A percentile compares a stretch with the other conserved stretches of the same genome.
phyloP scores from a whole-genome alignment of 2,113 vertebrate genomes.

The Cyanocitta stelleri region DNA sequence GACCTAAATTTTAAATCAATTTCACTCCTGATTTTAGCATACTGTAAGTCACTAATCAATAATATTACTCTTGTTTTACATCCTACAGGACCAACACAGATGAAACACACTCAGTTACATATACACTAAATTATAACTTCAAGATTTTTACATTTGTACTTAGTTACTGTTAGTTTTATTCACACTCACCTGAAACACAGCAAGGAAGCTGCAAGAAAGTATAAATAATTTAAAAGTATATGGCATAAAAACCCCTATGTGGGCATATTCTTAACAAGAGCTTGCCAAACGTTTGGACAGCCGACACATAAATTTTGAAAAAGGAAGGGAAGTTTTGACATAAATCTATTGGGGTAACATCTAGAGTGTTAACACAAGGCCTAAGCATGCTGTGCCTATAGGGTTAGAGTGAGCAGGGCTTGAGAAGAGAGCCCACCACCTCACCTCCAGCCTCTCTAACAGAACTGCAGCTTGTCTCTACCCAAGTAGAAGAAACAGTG shows the following conservation, averaged over 20 bases:
- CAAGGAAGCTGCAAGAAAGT: not conserved
- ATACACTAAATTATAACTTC: not conserved
- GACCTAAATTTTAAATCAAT: not conserved
- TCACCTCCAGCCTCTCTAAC: not conserved
- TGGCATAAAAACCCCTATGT: not conserved
- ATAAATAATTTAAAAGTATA: not conserved
- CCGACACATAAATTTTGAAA: not conserved
- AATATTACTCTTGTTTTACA: not conserved
- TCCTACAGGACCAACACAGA: not conserved
- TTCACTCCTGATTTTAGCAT: not conserved
- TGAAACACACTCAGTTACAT: not conserved
- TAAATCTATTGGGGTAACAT: not conserved
- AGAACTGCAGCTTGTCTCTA: not conserved
- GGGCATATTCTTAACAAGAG: not conserved
- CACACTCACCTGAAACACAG: not conserved
- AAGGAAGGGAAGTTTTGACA: not conserved
- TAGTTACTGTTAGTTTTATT: not conserved
- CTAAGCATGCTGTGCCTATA: not conserved
- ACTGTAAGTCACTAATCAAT: not conserved
- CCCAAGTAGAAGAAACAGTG: not conserved
- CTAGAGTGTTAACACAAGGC: not conserved
- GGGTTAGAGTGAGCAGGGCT: not conserved
- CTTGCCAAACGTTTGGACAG: not conserved
- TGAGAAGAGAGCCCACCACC: not conserved
- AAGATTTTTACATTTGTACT: not conserved